Evolutionary conservation across 2,888 invertebrate genomes (phyloP), one percentile per base, ranked within the genome.

Genomic region (Meiosimyza platycephala): DNA sequence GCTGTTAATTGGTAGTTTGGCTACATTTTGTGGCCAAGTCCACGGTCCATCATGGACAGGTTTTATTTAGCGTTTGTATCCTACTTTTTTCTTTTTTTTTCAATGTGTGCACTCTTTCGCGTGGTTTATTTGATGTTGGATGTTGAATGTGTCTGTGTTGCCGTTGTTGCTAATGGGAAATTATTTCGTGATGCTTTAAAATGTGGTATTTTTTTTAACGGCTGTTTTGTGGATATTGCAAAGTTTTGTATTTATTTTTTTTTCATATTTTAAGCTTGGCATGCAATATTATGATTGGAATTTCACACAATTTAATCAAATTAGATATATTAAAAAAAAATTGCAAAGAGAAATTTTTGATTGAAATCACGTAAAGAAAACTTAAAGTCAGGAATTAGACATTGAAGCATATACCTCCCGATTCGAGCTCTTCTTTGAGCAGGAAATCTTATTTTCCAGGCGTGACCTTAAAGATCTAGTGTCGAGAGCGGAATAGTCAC

Each of bases 61-160:
- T 57, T 57, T 57, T 22, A 40, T 40, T 40, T 40, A 9, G 40
- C 6, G 9, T 40, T 9, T 40, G 40, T 40, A 9, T 40, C 40
- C 4, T 40, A 80, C 79, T 78, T 81, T 82, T 81, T 81, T 80
- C 75, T 76, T 80, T 76, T 81, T 80, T 75, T 76, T 80, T 76
- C 79, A 79, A 67, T 73, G 75, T 76, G 66, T 65, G n/a, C 63
- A 16, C 18, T 63, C n/a, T 33, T 22, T 12, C 52, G 40, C 16
- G 40, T 76, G 76, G 74, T 57, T 40, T 57, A 28, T 57, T 57
- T 22, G 57, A 57, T 28, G n/a, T 57, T 57, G 1, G 13, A 28
- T 16, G 40, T 62, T 40, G 33, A 9, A 3, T 33, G 13, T 60
- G 28, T 7, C 40, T 4, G 6, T 57, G 13, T 33, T 62, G 40